Evolutionary conservation across 2,888 invertebrate genomes (phyloP), one percentile per base, ranked within the genome.

Genomic region (Tethea ocularis): DNA sequence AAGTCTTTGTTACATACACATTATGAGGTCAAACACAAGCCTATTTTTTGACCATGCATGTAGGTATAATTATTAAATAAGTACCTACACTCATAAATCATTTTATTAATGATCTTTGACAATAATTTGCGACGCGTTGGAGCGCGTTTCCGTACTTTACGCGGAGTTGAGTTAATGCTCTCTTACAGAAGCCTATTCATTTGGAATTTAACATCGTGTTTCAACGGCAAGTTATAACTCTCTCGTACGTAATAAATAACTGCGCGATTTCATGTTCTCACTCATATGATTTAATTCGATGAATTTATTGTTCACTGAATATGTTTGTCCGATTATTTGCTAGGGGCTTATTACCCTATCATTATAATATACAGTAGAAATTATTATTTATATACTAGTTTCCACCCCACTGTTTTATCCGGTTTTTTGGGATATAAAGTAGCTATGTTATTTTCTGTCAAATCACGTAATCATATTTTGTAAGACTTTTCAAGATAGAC

Each of bases 131-230:
- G 76, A 74, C 71, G 84, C 86, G 87, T 75, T 69, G 77, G 74
- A 81, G 81, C 86, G 84, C 73, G 75, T 78, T 84, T 86, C 80
- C 83, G 75, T 82, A 82, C 84, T 84, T 84, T 75, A 74, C 78
- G 69, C 76, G 66, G 75, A 83, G 83, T 79, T 76, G 83, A 86
- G 82, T 88, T 83, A 87, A 87, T 83, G 81, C 80, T 84, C 83
- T 80, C 78, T 83, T 82, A 77, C 78, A 62, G 67, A 69, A 69
- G 83, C 77, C 84, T 84, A 86, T 89, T 89, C 88, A 87, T 87
- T 88, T 82, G 82, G 80, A 87, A 88, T 85, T 82, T 78, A 87
- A 83, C 84, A 80, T 78, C 83, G 78, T 79, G 82, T 82, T 83
- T 63, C 75, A 68, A 46, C 46, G 61, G 67, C 72, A 80, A 81